Evolutionary conservation across 2,797 vertebrate species (phyloP).

Genomic region (Presbytis comata): DNA sequence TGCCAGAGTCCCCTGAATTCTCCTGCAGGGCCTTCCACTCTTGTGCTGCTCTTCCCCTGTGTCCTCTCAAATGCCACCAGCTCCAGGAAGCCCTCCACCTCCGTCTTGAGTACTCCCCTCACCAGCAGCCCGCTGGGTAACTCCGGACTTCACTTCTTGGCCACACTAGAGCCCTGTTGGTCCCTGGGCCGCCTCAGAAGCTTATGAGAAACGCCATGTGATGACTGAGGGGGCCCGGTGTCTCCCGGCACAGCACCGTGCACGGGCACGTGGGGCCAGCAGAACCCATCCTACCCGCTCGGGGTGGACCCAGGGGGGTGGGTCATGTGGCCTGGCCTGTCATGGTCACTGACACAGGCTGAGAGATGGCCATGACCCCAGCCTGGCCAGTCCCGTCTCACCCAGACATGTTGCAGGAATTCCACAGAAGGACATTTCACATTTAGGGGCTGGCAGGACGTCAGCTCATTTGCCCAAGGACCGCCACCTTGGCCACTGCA

Average conservation of each 20-base stretch:
- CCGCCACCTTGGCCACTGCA: neutral
- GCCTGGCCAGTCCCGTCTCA: neutral
- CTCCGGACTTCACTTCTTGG: neutral
- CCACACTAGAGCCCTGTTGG: too few species aligned
- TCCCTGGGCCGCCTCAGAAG: neutral
- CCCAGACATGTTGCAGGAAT: neutral
- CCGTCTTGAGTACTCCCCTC: accelerated
- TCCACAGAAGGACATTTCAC: neutral
- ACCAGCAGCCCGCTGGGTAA: too few species aligned
- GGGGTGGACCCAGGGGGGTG: neutral
- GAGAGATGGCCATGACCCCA: neutral
- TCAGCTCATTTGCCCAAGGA: neutral
- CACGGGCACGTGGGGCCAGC: neutral
- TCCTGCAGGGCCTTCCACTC: neutral
- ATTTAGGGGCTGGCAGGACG: neutral
- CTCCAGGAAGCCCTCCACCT: neutral
- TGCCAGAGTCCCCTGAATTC: neutral
- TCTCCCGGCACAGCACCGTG: neutral
- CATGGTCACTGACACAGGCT: neutral
- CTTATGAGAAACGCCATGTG: neutral
- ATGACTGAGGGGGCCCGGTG: neutral
- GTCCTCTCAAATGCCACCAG: too few species aligned
- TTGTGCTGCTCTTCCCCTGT: neutral
- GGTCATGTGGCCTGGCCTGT: neutral
- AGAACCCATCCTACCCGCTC: neutral